Evolutionary conservation across 2,113 vertebrate species (phyloP), one percentile per base, ranked within the genome.

Genomic region (Sigmodon hispidus): DNA sequence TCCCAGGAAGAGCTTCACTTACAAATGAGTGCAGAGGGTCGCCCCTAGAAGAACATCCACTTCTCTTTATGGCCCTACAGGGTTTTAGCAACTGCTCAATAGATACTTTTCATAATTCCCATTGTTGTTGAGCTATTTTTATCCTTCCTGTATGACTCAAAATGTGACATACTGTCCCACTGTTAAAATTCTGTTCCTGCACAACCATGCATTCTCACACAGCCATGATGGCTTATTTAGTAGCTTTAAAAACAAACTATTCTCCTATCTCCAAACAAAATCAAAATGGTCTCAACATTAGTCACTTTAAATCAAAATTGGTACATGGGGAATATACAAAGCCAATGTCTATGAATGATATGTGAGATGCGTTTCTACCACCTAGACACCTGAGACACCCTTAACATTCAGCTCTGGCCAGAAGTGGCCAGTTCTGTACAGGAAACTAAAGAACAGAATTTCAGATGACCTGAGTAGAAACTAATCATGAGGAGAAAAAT

Each of bases 111-210:
- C 88, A 79, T 76, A 94, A 94, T 94, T 79, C 73, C 95, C 87
- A 95, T 97, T 97, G 95, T 91, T 86, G 67, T 12, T 24, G 13
- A 72, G 52, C 90, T 97, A 93, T 96, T 97, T 97, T 97, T 98
- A 96, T 87, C 87, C 40, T 93, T 95, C 77, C 57, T 0, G 0
- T 81, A 83, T 88, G 52, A 95, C 94, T 89, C 83, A 50, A 93
- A 95, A 70, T 75, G 22, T 95, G 93, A 91, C 3, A 7, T 40
- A 55, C 61, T 12, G 3, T 80, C 90, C 80, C 92, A 59, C 61
- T n/a, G 43, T 89, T 94, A 85, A 95, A 94, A 85, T 34, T 72
- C 61, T 84, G 48, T 81, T 90, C 87, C n/a, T 13, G 55, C 52
- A 80, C 88, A 91, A 17, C 36, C 73, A 76, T 76, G 40, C 26